Evolutionary conservation across 2,888 invertebrate species (phyloP).

Genomic region (Melanostoma mellinum): DNA sequence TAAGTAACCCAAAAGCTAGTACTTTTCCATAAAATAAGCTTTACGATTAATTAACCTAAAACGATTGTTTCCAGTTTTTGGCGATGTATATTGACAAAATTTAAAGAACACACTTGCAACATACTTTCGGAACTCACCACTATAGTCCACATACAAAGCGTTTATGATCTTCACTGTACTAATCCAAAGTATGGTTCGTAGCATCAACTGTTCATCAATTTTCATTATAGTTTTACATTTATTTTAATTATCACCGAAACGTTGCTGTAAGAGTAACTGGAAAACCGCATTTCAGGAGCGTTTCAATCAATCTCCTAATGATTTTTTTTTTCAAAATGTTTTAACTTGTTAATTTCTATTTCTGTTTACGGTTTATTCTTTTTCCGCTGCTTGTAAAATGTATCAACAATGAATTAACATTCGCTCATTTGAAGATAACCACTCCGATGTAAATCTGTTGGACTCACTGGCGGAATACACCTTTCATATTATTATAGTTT

Average conservation of each 20-base stretch:
- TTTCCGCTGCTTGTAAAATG: slow-evolving; percentile 22
- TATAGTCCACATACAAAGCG: slow-evolving; percentile 58
- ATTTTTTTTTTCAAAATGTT: slow-evolving; percentile 49
- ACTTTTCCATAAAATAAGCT: too few relatives aligned
- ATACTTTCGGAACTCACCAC: slow-evolving; percentile 42
- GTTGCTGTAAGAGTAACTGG: background rate
- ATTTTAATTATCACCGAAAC: slow-evolving; percentile 8
- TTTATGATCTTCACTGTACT: slow-evolving; percentile 37
- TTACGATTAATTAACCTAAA: too few relatives aligned
- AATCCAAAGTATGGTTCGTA: slow-evolving; percentile 48
- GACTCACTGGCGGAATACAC: slow-evolving; percentile 22
- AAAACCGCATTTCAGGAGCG: background rate
- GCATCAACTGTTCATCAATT: slow-evolving; percentile 54
- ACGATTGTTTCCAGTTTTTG: too few relatives aligned
- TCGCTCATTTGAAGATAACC: background rate
- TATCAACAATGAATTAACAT: slow-evolving; percentile 29
- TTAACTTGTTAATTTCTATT: slow-evolving; percentile 51
- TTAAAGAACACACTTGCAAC: background rate
- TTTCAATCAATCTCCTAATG: slow-evolving; percentile 5
- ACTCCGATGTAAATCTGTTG: slow-evolving; percentile 37
- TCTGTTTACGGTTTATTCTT: slow-evolving; percentile 54
- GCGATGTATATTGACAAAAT: too few relatives aligned
- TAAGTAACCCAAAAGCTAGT: too few relatives aligned
- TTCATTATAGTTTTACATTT: slow-evolving; percentile 65
- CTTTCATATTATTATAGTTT: slow-evolving; percentile 44